Percentiles rank a stretch among this genome's conserved stretches.
These are phyloP conservation scores for Lophotis ruficrista DNA, from an alignment of 2,113 vertebrate genomes.

Conservation along the genomic window DNA sequence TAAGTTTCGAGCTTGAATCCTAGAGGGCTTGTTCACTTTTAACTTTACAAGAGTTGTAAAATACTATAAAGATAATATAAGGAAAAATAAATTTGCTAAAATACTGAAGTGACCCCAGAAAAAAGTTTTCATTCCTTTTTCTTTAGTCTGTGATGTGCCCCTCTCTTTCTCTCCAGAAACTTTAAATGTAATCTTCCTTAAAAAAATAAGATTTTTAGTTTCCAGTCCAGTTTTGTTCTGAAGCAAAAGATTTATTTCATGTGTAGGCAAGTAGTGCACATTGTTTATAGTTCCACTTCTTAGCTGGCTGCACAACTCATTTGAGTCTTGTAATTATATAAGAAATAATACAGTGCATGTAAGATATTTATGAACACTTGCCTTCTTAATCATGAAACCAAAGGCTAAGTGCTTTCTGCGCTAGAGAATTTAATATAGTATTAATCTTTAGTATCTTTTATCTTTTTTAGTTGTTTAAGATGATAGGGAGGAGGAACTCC, in stretches of 20 bases:
- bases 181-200: neutral
- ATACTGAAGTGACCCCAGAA: neutral
- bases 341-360: neutral
- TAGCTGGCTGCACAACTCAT: neutral
- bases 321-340: neutral
- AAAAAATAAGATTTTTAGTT: neutral
- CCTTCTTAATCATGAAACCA: neutral
- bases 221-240: neutral
- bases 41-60: neutral
- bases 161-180: neutral
- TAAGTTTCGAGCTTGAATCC: neutral
- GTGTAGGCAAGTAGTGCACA: neutral
- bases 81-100: neutral
- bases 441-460: too few relatives aligned
- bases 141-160: neutral
- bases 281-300: neutral
- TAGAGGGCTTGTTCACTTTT: neutral
- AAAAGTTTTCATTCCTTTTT: neutral
- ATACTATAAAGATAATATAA: neutral
- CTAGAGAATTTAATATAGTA: neutral
- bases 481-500: neutral
- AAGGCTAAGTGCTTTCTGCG: neutral
- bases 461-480: neutral
- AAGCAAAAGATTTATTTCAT: neutral
- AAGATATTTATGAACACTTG: conserved; percentile 16